Conservation (phyloP, 2,113 vertebrate species). For the Rana temporaria region DNA sequence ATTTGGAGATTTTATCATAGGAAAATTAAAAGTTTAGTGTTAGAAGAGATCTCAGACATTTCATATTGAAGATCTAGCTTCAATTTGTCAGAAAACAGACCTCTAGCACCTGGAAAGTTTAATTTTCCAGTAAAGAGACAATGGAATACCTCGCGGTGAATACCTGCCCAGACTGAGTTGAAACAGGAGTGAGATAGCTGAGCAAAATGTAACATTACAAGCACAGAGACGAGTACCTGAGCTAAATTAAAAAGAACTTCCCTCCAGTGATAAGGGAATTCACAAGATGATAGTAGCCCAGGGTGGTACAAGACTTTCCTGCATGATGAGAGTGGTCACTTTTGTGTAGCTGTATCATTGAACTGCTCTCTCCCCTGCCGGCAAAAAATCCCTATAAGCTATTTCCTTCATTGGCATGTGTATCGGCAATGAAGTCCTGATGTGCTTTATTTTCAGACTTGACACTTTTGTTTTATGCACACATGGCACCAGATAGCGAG, state of each 20-base stretch:
- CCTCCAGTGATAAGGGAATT: constrained; percentile 43
- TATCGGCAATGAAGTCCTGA: constrained; percentile 16
- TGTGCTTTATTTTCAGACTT: constrained; percentile 26
- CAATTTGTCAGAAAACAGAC: neutral
- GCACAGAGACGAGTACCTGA: constrained; percentile 24
- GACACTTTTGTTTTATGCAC: constrained; percentile 10
- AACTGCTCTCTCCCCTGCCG: constrained; percentile 35
- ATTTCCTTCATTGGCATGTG: constrained; percentile 27
- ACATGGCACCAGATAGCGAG: neutral
- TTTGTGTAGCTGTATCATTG: constrained; percentile 34
- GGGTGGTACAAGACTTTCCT: constrained; percentile 41
- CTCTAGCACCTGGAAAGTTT: constrained; percentile 10
- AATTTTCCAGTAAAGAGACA: constrained; percentile 28
- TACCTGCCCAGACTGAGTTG: constrained; percentile 33
- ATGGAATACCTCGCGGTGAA: constrained; percentile 26
- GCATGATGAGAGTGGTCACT: constrained; percentile 46
- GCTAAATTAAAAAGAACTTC: constrained; percentile 47
- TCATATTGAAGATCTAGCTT: neutral
- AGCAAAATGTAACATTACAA: constrained; percentile 18
- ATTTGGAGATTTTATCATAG: too few relatives aligned
- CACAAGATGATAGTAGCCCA: constrained; percentile 40
- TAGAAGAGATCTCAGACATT: neutral
- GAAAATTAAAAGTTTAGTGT: neutral
- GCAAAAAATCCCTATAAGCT: constrained; percentile 25
- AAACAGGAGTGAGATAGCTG: constrained; percentile 24